Evolutionary conservation across 1,140 invertebrate species (phyloP), one percentile per base, ranked within the genome.

Genomic region (Drosophila elegans): DNA sequence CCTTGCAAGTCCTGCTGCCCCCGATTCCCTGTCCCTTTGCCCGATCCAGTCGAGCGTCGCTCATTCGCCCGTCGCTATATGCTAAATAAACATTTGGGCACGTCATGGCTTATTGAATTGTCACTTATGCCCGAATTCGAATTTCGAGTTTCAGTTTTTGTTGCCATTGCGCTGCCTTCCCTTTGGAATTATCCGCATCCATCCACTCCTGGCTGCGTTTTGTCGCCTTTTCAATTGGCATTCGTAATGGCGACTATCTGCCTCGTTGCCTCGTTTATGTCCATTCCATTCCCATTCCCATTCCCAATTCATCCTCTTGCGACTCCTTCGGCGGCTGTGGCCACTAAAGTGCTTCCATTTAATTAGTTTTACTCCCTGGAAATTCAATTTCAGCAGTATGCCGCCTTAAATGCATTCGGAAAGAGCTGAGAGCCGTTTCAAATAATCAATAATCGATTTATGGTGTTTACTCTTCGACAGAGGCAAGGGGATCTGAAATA

Each of bases 31-130:
- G 10, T 48, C 53, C 57, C 44, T 48, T 51, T n/a, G 48, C 60
- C 46, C 41, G 51, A 39, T 38, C 42, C 75, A 82, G 76, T 69
- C 57, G 78, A 77, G 83, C 83, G 81, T 89, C 83, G 76, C 77
- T 78, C 80, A 89, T 89, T 89, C 85, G 85, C 84, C 73, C 85
- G 84, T 80, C 84, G 80, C 85, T 80, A 90, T 89, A 89, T 89
- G 85, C 85, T 89, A 89, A 89, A 85, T 89, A 89, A 89, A 89
- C 85, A 89, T 90, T 90, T 79, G 80, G 81, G 84, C 79, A 90
- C 86, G 85, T 90, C 85, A 90, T 90, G 85, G 85, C 88, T 91
- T 91, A 91, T 91, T 91, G 88, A 91, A 91, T 91, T 91, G 88
- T 91, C 88, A 91, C 80, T 91, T 91, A 91, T 83, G 83, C 88